Evolutionary conservation across 2,888 invertebrate species (phyloP).

Genomic region (Eugnorisma glareosa): DNA sequence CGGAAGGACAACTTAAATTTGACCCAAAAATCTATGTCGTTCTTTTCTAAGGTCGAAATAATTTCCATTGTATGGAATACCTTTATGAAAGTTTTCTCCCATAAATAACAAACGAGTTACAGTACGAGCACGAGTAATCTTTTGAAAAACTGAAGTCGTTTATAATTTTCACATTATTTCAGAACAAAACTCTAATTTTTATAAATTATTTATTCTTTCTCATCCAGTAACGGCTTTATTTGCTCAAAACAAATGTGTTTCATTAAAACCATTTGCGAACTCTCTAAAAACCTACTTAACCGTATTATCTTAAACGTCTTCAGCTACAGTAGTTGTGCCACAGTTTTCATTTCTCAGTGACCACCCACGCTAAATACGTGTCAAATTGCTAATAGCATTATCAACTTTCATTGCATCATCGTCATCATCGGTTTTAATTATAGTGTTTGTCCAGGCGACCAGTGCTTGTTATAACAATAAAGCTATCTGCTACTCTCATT

Average conservation of each 20-base stretch:
- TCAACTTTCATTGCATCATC: constrained; percentile 89
- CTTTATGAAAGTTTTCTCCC: background rate
- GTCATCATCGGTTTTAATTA: constrained; percentile 79
- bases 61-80: background rate
- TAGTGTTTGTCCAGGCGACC: constrained; percentile 80
- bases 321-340: constrained; percentile 80
- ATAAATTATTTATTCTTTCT: constrained; percentile 32
- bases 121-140: too few relatives aligned
- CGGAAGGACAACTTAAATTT: constrained; percentile 46
- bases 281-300: constrained; percentile 78
- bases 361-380: constrained; percentile 88
- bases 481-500: constrained; percentile 84
- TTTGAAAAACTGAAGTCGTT: background rate
- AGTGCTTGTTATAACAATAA: constrained; percentile 83
- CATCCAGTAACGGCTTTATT: constrained; percentile 57
- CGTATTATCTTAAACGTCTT: constrained; percentile 78
- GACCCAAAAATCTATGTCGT: constrained; percentile 20
- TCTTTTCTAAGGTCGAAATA: constrained; percentile 16
- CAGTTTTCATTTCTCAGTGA: constrained; percentile 80
- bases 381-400: constrained; percentile 88
- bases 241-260: constrained; percentile 58
- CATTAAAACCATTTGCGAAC: constrained; percentile 70
- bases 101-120: constrained; percentile 5
- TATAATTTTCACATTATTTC: background rate
- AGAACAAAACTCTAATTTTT: constrained; percentile 10